These are phyloP conservation scores for Cydia pomonella DNA, from an alignment of 1,140 invertebrate species.

Conservation along the genomic window DNA sequence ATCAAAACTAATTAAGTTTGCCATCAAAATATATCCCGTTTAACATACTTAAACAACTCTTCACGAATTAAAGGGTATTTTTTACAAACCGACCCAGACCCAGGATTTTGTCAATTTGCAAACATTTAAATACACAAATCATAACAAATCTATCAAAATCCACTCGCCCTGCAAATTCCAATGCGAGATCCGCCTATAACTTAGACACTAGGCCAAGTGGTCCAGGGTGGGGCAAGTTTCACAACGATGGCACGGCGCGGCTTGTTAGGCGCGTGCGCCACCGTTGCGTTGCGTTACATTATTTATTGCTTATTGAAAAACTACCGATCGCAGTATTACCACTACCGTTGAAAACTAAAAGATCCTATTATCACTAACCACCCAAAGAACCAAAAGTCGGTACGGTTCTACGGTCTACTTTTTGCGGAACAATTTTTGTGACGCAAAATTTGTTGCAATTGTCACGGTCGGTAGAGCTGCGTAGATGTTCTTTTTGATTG, in stretches of 20 bases:
- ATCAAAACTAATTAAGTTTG: too few relatives aligned
- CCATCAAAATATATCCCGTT: too few relatives aligned
- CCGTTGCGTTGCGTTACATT: conserved; percentile 69
- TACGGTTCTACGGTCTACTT: conserved; percentile 47
- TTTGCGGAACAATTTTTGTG: conserved; percentile 42
- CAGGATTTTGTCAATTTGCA: too few relatives aligned
- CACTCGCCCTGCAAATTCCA: background rate
- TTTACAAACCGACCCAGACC: too few relatives aligned
- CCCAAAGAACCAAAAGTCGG: background rate
- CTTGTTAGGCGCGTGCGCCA: conserved; percentile 74
- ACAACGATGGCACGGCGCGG: conserved; percentile 72
- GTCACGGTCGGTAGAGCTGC: conserved; percentile 22
- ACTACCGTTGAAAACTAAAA: conserved; percentile 37
- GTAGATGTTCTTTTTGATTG: conserved; percentile 37
- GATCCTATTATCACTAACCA: background rate
- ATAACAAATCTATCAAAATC: background rate
- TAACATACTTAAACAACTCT: too few relatives aligned
- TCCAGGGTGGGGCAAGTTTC: conserved; percentile 73
- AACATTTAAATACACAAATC: too few relatives aligned
- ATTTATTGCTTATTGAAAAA: conserved; percentile 80
- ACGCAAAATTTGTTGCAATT: conserved; percentile 36
- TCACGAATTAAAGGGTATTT: too few relatives aligned
- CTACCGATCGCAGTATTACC: conserved; percentile 59
- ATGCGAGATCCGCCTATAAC: conserved; percentile 39
- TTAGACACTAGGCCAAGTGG: conserved; percentile 47